Evolutionary conservation across 2,113 vertebrate species (phyloP).

Genomic region (Microcebus ravelobensis): DNA sequence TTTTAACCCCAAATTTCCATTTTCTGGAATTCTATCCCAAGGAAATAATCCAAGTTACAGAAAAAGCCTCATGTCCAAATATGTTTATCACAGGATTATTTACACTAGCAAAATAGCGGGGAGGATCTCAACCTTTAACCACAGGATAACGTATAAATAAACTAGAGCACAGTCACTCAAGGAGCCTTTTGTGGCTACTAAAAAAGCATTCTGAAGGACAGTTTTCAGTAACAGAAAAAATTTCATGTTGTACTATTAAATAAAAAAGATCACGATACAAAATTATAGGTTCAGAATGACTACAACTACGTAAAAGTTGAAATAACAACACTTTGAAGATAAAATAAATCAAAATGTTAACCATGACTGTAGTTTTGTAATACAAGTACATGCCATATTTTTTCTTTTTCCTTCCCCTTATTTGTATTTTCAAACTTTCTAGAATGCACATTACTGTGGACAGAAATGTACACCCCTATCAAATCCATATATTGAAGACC

Average conservation of each 20-base stretch:
- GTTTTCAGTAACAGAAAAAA: not conserved
- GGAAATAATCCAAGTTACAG: not conserved
- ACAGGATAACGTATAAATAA: not conserved
- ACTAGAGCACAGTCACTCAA: not conserved
- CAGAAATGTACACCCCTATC: not conserved
- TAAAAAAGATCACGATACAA: not conserved
- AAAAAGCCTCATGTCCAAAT: not conserved
- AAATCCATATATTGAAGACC: not conserved
- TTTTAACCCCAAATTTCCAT: constrained; percentile 19
- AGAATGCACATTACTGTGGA: not conserved
- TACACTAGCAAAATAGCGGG: not conserved
- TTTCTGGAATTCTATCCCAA: constrained; percentile 24
- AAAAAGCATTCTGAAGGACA: not conserved
- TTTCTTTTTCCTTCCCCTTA: not conserved
- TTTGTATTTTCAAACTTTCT: not conserved
- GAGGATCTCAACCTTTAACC: not conserved
- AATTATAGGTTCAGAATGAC: not conserved
- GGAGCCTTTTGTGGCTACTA: not conserved
- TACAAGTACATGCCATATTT: not conserved
- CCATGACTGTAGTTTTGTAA: not conserved
- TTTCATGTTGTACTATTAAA: not conserved
- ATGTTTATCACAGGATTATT: not conserved
- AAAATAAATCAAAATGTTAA: not conserved
- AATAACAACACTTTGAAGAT: not conserved
- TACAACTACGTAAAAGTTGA: not conserved